Evolutionary conservation across 2,113 vertebrate genomes (phyloP), one percentile per base, ranked within the genome.

Genomic region (Silurus meridionalis): DNA sequence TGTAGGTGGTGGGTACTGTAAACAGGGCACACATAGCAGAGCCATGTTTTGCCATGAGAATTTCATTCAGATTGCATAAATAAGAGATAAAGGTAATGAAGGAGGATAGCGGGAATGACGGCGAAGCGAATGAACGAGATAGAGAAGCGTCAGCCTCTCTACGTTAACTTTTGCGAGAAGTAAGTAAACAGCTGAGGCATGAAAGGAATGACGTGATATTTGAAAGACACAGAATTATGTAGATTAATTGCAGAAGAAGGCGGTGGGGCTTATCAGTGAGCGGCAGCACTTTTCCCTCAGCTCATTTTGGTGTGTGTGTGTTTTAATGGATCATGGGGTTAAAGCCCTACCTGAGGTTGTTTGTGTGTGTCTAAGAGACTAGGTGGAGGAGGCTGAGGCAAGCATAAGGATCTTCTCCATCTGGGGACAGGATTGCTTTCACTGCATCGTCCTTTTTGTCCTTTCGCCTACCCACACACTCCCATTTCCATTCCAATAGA

Each of bases 141-240:
- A 3, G 63, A 58, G 25, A 60, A 80, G 74, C 8, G 46, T 67
- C 48, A 79, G 86, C 53, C 52, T 83, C 52, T 85, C 52, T 72
- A 66, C 72, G 57, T 66, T 79, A 78, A 86, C 48, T 84, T 71
- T 23, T 61, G 58, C 15, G 28, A 61, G 57, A 87, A 78, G 82
- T 61, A 82, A 75, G 57, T 86, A 89, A 89, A 90, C 88, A 90
- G 75, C 75, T 71, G 81, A 87, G 82, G 75, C 79, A 86, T 89
- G 81, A 89, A 90, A 90, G 87, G 78, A 86, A 87, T 69, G 83
- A 82, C 60, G 83, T 87, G 77, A 86, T 86, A 86, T 89, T 86
- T 90, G 67, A 84, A 80, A 82, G 79, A 84, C 82, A 80, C 84
- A 84, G 84, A 89, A 90, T 90, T 89, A 90, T 90, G 89, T 84